phyloP scores from a whole-genome alignment of 2,888 invertebrate genomes.

The Diploptera punctata region DNA sequence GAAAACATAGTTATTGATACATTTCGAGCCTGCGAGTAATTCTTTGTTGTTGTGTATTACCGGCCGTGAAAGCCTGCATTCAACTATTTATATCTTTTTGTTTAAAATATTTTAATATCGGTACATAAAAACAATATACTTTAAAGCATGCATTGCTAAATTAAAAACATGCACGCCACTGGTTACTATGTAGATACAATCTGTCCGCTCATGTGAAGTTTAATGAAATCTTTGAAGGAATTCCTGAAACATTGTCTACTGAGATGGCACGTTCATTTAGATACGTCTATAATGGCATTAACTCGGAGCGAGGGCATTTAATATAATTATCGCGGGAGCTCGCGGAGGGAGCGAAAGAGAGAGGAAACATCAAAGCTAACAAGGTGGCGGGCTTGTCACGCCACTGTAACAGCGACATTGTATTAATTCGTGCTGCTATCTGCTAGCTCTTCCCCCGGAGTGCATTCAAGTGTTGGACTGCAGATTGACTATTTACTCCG shows the following conservation, averaged over 20 bases:
- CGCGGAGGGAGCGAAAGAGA: background rate
- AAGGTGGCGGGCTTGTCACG: background rate
- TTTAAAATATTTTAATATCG: too few relatives aligned
- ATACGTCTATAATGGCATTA: constrained; percentile 5
- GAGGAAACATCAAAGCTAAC: background rate
- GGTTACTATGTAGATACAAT: background rate
- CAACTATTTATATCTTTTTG: too few relatives aligned
- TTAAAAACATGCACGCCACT: background rate
- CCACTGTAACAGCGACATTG: constrained; percentile 7
- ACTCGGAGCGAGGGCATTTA: background rate
- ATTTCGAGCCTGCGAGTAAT: too few relatives aligned
- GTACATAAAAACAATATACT: too few relatives aligned
- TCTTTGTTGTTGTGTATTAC: too few relatives aligned
- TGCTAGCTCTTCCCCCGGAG: background rate
- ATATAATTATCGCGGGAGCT: constrained; percentile 7
- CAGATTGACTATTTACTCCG: too few relatives aligned
- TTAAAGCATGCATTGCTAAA: too few relatives aligned
- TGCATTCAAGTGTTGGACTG: too few relatives aligned
- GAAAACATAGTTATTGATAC: too few relatives aligned
- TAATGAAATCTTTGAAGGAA: constrained; percentile 11
- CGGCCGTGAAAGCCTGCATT: too few relatives aligned
- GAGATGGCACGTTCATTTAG: background rate
- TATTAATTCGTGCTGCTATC: constrained; percentile 3
- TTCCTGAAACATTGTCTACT: constrained; percentile 15
- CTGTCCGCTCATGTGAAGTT: background rate